phyloP scores from a whole-genome alignment of 2,113 vertebrate species.

The Notothenia coriiceps region DNA sequence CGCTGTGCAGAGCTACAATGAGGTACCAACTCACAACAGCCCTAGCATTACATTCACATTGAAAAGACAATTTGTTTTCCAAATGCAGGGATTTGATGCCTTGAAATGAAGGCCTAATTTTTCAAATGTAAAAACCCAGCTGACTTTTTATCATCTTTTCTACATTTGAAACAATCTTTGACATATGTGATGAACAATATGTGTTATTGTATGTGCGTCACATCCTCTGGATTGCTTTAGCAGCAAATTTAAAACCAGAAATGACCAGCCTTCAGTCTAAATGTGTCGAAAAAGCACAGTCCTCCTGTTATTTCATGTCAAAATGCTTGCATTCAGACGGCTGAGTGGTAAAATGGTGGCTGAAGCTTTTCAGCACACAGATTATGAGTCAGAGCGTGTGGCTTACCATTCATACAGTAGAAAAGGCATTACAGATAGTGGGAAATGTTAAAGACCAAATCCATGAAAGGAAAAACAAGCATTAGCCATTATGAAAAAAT shows the following conservation, averaged over 20 bases:
- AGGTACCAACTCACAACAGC: conserved; percentile 85
- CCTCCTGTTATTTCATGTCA: conserved; percentile 42
- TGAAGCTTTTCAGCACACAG: conserved; percentile 69
- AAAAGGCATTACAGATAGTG: conserved; percentile 19
- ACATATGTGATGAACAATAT: background rate
- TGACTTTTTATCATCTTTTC: background rate
- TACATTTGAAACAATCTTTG: background rate
- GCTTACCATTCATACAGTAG: conserved; percentile 31
- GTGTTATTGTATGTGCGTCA: background rate
- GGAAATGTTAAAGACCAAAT: conserved; percentile 32
- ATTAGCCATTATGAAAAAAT: conserved; percentile 16
- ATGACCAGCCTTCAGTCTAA: background rate
- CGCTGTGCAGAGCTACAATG: conserved; percentile 97
- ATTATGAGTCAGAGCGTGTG: conserved; percentile 79
- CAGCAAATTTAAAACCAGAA: conserved; percentile 2
- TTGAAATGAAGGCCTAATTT: conserved; percentile 16
- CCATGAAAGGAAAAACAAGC: conserved; percentile 30
- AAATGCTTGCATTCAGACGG: conserved; percentile 51
- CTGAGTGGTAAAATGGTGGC: conserved; percentile 74
- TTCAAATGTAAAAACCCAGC: conserved; percentile 5
- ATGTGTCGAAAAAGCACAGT: background rate
- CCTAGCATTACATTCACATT: conserved; percentile 21
- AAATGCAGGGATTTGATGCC: background rate
- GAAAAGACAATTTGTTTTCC: conserved; percentile 18
- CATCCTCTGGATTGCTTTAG: background rate